Conservation (phyloP, 2,888 invertebrate species). For the Strigamia maritima region DNA sequence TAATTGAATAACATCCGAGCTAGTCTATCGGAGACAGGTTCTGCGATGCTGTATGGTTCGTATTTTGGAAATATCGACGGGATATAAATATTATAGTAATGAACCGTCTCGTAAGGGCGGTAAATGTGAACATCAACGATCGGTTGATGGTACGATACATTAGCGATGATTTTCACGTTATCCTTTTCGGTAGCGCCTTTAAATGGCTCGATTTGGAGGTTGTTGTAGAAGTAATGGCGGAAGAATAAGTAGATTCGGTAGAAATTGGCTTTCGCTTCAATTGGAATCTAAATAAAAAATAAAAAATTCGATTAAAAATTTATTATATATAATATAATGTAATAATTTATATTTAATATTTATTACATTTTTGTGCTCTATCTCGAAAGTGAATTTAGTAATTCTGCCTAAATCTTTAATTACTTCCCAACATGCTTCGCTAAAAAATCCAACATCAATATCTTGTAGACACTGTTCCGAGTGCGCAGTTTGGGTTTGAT, state of each 20-base stretch:
- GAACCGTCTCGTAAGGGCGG: constrained; percentile 41
- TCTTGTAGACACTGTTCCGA: background rate
- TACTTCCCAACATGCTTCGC: background rate
- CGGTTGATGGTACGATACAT: constrained; percentile 35
- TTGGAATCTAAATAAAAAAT: background rate
- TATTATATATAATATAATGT: background rate
- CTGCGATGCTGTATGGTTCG: background rate
- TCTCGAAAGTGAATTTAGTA: background rate
- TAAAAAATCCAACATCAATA: background rate
- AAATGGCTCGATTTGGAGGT: background rate
- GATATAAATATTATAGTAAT: constrained; percentile 42
- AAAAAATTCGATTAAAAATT: background rate
- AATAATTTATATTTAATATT: background rate
- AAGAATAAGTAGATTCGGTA: too few relatives aligned
- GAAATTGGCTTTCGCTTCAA: too few relatives aligned
- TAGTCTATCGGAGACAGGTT: background rate
- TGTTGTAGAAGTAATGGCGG: background rate
- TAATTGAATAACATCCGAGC: background rate
- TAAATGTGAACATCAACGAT: constrained; percentile 40
- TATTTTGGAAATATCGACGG: constrained; percentile 37
- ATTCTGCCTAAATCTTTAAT: background rate
- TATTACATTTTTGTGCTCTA: background rate
- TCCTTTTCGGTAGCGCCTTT: background rate
- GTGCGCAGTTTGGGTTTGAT: background rate
- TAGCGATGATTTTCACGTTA: constrained; percentile 36